Evolutionary conservation across 2,113 vertebrate genomes (phyloP), one percentile per base, ranked within the genome.

Genomic region (Forbesichthys papilliferus): DNA sequence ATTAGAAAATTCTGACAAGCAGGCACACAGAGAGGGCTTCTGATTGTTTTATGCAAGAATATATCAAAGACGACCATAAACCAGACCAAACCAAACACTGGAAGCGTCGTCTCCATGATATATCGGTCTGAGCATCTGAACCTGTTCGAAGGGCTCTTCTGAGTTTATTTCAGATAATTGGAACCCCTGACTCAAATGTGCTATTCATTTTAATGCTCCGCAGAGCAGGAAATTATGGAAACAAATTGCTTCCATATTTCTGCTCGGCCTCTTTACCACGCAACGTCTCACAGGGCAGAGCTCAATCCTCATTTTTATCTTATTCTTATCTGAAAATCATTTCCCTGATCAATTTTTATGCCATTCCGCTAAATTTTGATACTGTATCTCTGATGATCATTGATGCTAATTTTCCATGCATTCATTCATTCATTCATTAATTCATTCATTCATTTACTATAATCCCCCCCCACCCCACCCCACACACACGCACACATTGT

Each of bases 41-140:
- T 18, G 54, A 5, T 6, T 61, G 68, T 74, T 81, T 78, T 69
- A 79, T 76, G 77, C 51, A 34, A 20, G 6, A 64, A 67, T 34
- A 48, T 68, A 74, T 80, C 48, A 56, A 67, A 79, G 75, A 13
- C 56, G 1, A 9, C 18, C 20, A 33, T 13, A 33, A 6, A 68
- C 58, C 53, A 68, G 70, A 75, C 46, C 74, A 77, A 78, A 71
- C 27, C 60, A 70, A 80, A 82, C 64, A 84, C 52, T 56, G 47
- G 34, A 67, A 42, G 48, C 0, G 14, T 62, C 75, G 71, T 73
- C 7, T 48, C 11, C 51, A 69, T 83, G 63, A 75, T 36, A 67
- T 62, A 66, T 60, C 75, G 49, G 71, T 68, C 62, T 73, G 48
- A 75, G 49, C 63, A 34, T 72, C 59, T 52, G 68, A 60, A 71